Base-by-base conservation (phyloP, 2,797 vertebrate species). In the Orestias chungarensis region DNA sequence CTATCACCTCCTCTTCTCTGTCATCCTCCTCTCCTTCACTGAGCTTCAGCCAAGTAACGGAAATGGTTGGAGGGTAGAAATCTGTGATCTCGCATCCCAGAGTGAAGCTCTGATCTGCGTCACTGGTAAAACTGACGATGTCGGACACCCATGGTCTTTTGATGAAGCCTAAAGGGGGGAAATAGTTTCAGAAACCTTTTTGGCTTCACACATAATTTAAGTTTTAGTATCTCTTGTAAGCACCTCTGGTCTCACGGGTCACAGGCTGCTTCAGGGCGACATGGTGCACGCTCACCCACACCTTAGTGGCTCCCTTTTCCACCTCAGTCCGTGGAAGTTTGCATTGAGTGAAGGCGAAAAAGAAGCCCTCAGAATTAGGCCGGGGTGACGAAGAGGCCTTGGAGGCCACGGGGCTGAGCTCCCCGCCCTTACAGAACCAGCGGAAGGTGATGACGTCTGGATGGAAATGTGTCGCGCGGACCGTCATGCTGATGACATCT, bases 381-480 rank as follows among this genome's bases (percentile, higher is more conserved):
- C 85, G 89, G 23, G 95, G 95, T 18, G 93, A 92, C n/a, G 95
- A 90, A 0, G 88, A 91, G 3, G 93, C 93, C 80, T 91, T 91
- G 7, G 94, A 93, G 0, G 93, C 93, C 62, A 95, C 92, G 0
- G 95, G 95, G 66, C 93, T 93, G 78, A 95, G 92, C 83, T 95
- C 95, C 0, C 94, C 90, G 0, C 94, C 94, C 78, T 95, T 86
- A 78, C 95, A 95, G 88, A 95, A 95, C 95, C 95, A 95, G 57
- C 95, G 95, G 85, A 95, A 95, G 9, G 94, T 95, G 64, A 95
- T 94, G 86, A 95, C 65, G 0, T 95, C 95, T 0, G 95, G 95
- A 77, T 95, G 94, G 80, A 95, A 95, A 62, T 86, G 88, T 55
- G 91, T 87, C 0, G 94, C 94, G 42, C 54, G 72, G 0, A 92